Evolutionary conservation across 92 coral and sea anemone genomes (phyloP).

Genomic region (Scolanthus callimorphus): DNA sequence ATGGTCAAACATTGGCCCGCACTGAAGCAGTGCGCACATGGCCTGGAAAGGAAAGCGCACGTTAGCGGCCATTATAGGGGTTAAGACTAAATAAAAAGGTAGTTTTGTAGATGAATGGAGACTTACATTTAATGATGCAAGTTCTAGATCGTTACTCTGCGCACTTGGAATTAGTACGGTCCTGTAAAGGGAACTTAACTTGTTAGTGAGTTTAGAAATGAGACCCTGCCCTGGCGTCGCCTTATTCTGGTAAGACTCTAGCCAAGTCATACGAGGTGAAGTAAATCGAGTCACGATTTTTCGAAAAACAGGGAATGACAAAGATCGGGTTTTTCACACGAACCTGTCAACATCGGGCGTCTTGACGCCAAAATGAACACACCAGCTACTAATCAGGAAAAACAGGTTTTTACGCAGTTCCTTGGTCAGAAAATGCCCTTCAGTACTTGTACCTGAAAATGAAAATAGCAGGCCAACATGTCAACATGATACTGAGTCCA

Average conservation of each 20-base stretch:
- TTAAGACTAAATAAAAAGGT: background rate
- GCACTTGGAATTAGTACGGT: conserved; percentile 81
- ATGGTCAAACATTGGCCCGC: conserved; percentile 88
- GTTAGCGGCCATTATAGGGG: background rate
- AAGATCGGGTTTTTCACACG: too few relatives aligned
- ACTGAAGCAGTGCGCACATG: conserved; percentile 89
- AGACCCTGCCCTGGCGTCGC: too few relatives aligned
- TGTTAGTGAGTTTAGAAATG: too few relatives aligned
- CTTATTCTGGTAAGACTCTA: too few relatives aligned
- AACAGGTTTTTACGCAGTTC: conserved; percentile 85
- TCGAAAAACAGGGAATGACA: too few relatives aligned
- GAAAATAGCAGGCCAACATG: too few relatives aligned
- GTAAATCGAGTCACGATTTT: too few relatives aligned
- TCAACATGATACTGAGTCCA: too few relatives aligned
- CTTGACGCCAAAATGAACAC: conserved; percentile 83
- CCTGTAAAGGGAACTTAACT: conserved; percentile 43
- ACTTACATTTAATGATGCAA: conserved; percentile 93
- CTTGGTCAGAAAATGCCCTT: conserved; percentile 56
- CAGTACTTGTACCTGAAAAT: too few relatives aligned
- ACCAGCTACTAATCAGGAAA: conserved; percentile 96
- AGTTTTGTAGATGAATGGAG: background rate
- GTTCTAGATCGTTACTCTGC: conserved; percentile 88
- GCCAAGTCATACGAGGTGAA: too few relatives aligned
- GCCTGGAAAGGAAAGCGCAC: conserved; percentile 39
- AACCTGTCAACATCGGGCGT: conserved; percentile 78